A percentile compares a stretch with the other conserved stretches of the same genome.
Evolutionary conservation across 2,888 invertebrate species (phyloP).

Genomic region (Tetranychus truncatus): DNA sequence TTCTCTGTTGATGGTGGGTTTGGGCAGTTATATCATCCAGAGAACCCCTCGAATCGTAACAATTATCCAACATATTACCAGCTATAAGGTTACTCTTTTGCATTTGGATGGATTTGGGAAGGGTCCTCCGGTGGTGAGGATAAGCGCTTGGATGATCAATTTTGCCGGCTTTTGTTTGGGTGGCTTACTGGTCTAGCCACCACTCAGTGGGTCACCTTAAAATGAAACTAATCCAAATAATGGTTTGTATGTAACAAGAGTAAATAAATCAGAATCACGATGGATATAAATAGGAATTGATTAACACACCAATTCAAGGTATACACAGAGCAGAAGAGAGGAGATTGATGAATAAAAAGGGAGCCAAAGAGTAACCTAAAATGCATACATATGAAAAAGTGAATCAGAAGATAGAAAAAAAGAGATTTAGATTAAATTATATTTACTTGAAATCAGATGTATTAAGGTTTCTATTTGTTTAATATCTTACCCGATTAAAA

Average conservation of each 20-base stretch:
- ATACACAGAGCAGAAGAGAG: neutral
- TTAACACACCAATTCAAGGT: too few species aligned
- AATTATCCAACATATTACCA: conserved; percentile 20
- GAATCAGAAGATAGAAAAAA: too few species aligned
- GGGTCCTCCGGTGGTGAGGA: conserved; percentile 2
- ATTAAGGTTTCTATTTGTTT: too few species aligned
- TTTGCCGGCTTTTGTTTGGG: neutral
- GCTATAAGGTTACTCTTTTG: conserved; percentile 12
- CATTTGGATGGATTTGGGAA: conserved; percentile 11
- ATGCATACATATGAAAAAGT: too few species aligned
- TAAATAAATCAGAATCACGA: too few species aligned
- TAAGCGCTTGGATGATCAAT: conserved; percentile 9
- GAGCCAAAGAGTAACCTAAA: too few species aligned
- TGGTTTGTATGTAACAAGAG: too few species aligned
- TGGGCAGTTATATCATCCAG: conserved; percentile 17
- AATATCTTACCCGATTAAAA: too few species aligned
- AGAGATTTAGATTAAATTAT: too few species aligned
- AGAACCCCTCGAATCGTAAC: conserved; percentile 21
- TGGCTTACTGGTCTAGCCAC: neutral
- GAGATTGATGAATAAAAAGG: neutral
- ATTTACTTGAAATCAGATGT: too few species aligned
- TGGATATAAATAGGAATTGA: too few species aligned
- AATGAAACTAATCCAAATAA: neutral
- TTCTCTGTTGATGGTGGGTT: conserved; percentile 17
- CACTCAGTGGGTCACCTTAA: neutral